Evolutionary conservation across 2,113 vertebrate genomes (phyloP).

Genomic region (Dasyprocta punctata): DNA sequence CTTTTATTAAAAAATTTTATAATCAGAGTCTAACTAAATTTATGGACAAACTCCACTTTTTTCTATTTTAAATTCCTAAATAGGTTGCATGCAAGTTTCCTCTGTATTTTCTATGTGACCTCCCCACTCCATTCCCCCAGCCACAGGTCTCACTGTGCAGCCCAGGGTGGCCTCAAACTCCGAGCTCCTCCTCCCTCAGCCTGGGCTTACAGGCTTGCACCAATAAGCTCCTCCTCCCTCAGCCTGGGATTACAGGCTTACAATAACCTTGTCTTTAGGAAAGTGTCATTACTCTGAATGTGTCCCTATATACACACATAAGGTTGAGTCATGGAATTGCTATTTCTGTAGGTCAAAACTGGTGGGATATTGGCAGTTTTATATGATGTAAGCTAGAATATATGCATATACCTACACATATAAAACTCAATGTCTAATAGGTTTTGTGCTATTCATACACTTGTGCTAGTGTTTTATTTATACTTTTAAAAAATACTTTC

Average conservation of each 20-base stretch:
- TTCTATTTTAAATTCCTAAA: constrained; percentile 3
- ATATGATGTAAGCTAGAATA: neutral
- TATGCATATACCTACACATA: neutral
- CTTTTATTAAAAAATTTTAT: constrained; percentile 1
- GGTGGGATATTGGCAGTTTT: no score
- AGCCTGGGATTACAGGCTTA: no score
- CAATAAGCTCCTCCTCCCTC: no score
- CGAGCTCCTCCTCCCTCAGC: neutral
- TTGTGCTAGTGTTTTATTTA: neutral
- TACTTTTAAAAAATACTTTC: neutral
- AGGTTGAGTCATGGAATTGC: neutral
- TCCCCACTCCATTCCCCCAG: neutral
- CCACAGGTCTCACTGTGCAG: neutral
- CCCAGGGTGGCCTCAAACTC: neutral
- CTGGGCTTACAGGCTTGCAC: neutral
- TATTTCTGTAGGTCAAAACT: neutral
- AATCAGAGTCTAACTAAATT: neutral
- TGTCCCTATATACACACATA: neutral
- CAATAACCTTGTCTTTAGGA: neutral
- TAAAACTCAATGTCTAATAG: neutral
- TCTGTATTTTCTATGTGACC: neutral
- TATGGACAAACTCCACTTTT: constrained; percentile 6
- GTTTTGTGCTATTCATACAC: neutral
- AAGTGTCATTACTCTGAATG: neutral
- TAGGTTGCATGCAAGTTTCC: neutral